Base-by-base conservation (phyloP, 2,888 invertebrate genomes). In the Mythimna vitellina region DNA sequence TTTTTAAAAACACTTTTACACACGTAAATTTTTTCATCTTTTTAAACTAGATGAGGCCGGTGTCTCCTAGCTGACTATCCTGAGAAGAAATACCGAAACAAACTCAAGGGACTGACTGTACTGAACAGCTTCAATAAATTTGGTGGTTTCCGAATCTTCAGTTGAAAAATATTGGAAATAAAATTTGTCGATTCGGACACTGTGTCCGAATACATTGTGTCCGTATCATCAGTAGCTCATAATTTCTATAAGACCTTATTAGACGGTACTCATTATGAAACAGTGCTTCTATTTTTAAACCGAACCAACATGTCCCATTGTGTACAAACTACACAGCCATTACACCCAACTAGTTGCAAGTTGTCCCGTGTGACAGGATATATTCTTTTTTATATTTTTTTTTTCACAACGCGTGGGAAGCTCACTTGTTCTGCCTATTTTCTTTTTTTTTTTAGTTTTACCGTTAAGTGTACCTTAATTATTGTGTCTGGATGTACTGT, bases 291-390 rank as follows among this genome's bases (percentile, higher is more conserved):
- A 66, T 58, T 65, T 68, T 64, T 22, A 53, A 57, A 53, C 12
- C 14, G 3, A 35, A 17, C 78, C 38, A 73, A 32, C 49, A 42
- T 38, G n/a, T 32, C 10, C 58, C 53, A 69, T 76, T 71, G 65
- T 76, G 32, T 65, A 29, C 60, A 60, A 22, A 14, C 22, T 38
- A 60, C 14, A 56, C n/a, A 53, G 32, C 63, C 22, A 80, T 72
- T 80, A 72, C 46, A 62, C 14, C 22, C 54, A 76, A 58, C 57
- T 77, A 69, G 69, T 58, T 54, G 51, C 76, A 62, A 62, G 49
- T 56, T 53, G 69, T 72, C 72, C 82, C 81, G 82, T 84, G 82
- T 81, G 88, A 87, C 88, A 84, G 83, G 87, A 83, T 79, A 81
- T 61, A 54, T 61, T 51, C 25, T 61, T 72, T 65, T 69, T 56